Evolutionary conservation across 2,113 vertebrate genomes (phyloP).

Genomic region (Okapia johnstoni): DNA sequence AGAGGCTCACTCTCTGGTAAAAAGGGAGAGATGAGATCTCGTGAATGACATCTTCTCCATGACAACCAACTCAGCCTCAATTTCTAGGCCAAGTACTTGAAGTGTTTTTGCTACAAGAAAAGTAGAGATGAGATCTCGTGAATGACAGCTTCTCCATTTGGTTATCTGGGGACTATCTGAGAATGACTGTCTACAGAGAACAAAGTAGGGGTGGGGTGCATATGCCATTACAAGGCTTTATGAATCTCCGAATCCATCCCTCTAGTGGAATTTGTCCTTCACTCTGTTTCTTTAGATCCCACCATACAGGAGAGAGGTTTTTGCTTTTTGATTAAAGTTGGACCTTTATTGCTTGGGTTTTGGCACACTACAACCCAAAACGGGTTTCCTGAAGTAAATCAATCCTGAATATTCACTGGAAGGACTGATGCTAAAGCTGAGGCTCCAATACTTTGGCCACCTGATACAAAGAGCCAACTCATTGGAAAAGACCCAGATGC

Average conservation of each 20-base stretch:
- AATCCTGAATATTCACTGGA: not conserved
- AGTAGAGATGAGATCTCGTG: fast-evolving
- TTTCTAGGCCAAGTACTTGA: not conserved
- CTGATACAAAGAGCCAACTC: not conserved
- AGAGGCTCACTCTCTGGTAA: not conserved
- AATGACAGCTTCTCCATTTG: not conserved
- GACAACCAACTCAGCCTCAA: not conserved
- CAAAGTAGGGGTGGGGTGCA: fast-evolving
- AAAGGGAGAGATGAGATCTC: not conserved
- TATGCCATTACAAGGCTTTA: not conserved
- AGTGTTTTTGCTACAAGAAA: not conserved
- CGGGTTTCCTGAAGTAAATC: not conserved
- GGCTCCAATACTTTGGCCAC: not conserved
- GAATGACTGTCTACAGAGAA: fast-evolving
- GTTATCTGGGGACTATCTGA: not conserved
- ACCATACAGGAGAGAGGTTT: not conserved
- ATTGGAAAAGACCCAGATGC: not conserved
- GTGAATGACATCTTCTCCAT: not conserved
- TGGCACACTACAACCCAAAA: not conserved
- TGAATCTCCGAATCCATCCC: not conserved
- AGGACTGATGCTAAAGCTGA: not conserved
- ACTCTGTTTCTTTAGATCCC: not conserved
- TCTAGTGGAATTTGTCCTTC: not conserved
- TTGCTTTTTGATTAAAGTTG: not conserved
- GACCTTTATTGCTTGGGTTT: not conserved